These are phyloP conservation scores for Tuta absoluta DNA, from an alignment of 2,888 invertebrate genomes.

Conservation along the genomic window DNA sequence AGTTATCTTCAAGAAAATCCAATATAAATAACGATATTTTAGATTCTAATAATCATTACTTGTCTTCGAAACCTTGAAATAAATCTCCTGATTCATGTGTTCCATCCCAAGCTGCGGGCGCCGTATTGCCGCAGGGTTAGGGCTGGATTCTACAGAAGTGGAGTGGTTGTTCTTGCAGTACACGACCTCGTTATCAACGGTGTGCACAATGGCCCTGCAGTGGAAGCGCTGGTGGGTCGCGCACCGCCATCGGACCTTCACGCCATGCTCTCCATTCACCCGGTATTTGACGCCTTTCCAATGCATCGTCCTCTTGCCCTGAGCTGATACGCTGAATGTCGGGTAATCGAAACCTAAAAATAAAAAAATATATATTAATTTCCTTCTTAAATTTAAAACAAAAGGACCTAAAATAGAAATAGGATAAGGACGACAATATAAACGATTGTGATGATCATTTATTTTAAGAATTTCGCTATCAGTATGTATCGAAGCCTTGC, in stretches of 20 bases:
- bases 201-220: conserved; percentile 36
- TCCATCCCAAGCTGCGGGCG: not conserved
- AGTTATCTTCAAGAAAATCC: too few species aligned
- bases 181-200: conserved; percentile 32
- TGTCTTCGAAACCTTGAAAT: not conserved
- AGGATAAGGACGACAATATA: too few species aligned
- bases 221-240: conserved; percentile 26
- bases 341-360: not conserved
- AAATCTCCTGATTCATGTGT: not conserved
- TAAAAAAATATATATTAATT: not conserved
- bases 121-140: not conserved
- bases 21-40: too few species aligned
- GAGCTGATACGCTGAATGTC: not conserved
- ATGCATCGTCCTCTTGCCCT: not conserved
- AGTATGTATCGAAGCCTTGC: too few species aligned
- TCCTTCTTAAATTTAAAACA: too few species aligned
- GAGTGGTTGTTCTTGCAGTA: conserved; percentile 37
- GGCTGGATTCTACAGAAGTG: not conserved
- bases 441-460: too few species aligned
- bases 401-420: too few species aligned
- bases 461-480: too few species aligned
- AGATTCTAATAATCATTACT: not conserved
- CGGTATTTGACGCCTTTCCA: conserved; percentile 31
- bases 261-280: not conserved
- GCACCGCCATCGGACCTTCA: conserved; percentile 18